Conservation (phyloP, 1,140 invertebrate genomes). For the Matsumurasca onukii region DNA sequence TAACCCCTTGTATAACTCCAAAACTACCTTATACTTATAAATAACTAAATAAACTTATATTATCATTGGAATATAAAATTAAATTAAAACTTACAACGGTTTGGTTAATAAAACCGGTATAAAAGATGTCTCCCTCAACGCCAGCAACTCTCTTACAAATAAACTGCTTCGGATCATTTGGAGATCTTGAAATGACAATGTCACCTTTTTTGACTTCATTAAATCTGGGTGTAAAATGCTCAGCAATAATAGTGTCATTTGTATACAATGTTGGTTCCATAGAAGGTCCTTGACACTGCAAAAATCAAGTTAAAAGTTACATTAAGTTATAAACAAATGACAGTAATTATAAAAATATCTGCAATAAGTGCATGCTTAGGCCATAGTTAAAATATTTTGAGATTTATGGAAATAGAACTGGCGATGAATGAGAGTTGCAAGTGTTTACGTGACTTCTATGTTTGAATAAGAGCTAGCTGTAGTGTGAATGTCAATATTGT, state of each 20-base stretch:
- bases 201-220: conserved; percentile 69
- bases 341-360: no score
- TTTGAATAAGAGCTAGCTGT: no score
- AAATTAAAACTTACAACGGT: conserved; percentile 29
- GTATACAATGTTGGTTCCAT: conserved; percentile 88
- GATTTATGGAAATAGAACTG: no score
- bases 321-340: no score
- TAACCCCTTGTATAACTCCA: no score
- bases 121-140: conserved; percentile 72
- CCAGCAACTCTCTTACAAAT: conserved; percentile 85
- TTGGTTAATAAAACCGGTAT: conserved; percentile 46
- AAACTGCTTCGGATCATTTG: conserved; percentile 71
- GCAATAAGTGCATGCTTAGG: no score
- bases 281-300: conserved; percentile 81
- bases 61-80: conserved; percentile 43
- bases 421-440: no score
- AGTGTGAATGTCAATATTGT: no score
- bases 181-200: conserved; percentile 79
- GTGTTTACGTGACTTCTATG: no score
- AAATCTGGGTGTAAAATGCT: conserved; percentile 69
- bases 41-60: conserved; percentile 9
- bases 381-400: no score
- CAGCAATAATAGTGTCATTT: conserved; percentile 78
- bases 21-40: not conserved
- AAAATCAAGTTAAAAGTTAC: no score